phyloP scores from a whole-genome alignment of 2,888 invertebrate species.

The Leptinotarsa tumamoca region DNA sequence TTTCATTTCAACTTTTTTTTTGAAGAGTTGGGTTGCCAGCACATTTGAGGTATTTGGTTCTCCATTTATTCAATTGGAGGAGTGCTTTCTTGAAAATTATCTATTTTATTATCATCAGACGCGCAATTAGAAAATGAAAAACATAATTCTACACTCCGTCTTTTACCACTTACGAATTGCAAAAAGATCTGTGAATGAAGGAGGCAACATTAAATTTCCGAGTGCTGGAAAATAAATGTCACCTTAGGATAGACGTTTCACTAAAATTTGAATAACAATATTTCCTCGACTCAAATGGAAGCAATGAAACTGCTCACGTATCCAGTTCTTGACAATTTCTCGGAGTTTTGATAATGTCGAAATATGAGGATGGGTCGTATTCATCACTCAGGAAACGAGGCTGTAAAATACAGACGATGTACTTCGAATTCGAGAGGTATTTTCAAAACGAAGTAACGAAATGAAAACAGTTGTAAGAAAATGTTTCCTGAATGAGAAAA shows the following conservation, averaged over 20 bases:
- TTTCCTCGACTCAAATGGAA: neutral
- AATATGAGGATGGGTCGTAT: neutral
- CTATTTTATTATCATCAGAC: too few species aligned
- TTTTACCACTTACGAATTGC: too few species aligned
- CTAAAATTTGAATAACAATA: slow-evolving; percentile 1
- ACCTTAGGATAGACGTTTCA: neutral
- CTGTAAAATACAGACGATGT: slow-evolving; percentile 12
- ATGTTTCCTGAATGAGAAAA: neutral
- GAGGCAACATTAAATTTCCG: neutral
- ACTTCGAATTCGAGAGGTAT: slow-evolving; percentile 7
- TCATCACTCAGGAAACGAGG: slow-evolving; percentile 2
- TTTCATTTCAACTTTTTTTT: too few species aligned
- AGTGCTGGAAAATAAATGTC: neutral
- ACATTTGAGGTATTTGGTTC: too few species aligned
- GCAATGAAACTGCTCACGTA: neutral
- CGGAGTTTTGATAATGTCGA: slow-evolving; percentile 1
- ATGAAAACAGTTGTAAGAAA: neutral
- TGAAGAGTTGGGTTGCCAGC: too few species aligned
- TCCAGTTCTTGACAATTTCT: neutral
- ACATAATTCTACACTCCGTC: too few species aligned
- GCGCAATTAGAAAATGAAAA: too few species aligned
- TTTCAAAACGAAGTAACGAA: neutral
- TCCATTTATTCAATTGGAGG: too few species aligned
- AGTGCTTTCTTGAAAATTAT: too few species aligned
- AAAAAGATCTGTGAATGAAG: too few species aligned